Evolutionary conservation across 2,888 invertebrate species (phyloP), one percentile per base, ranked within the genome.

Genomic region (Caenorhabditis sp.): DNA sequence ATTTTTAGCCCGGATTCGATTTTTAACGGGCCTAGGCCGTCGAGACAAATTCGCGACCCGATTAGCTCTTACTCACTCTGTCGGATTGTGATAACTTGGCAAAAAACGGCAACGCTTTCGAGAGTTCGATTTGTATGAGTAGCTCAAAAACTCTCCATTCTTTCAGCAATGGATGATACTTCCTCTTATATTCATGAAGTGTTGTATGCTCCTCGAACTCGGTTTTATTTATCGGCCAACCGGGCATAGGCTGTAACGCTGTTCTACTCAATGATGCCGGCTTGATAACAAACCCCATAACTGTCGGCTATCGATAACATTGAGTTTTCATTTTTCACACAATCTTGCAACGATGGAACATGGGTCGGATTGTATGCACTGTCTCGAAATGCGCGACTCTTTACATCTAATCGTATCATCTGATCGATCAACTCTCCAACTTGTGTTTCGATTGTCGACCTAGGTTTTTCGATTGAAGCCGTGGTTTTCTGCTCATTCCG

Each of bases 91-190:
- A 66, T 8, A 71, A n/a, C 17, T 71, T 62, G 2, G n/a, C 23
- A 59, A 71, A 66, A 21, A 61, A 66, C 14, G 43, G 31, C 19
- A 66, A 66, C 4, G 66, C 60, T 24, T 66, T 66, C 4, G 66
- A 54, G 54, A 66, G 60, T 26, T 66, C 66, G n/a, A 61, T 31
- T 1, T 55, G 8, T 6, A 63, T 71, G 49, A 71, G 43, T 3
- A 71, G 10, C 17, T 71, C 70, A 27, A 66, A 71, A 58, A 62
- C 59, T 10, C 58, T 2, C 70, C 70, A 71, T 43, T 59, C 12
- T 24, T 71, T 71, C 21, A 17, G 17, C 5, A 23, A 21, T 19
- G 23, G 53, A 21, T 19, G 17, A 19, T 21, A 23, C 21, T 19
- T 17, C 17, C 21, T 53, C 53, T 12, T 5, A 6, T 6, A 6